A percentile compares a stretch with the other conserved stretches of the same genome.
These are phyloP conservation scores for Aepyceros melampus DNA, from an alignment of 2,113 vertebrate genomes.

Conservation along the genomic window DNA sequence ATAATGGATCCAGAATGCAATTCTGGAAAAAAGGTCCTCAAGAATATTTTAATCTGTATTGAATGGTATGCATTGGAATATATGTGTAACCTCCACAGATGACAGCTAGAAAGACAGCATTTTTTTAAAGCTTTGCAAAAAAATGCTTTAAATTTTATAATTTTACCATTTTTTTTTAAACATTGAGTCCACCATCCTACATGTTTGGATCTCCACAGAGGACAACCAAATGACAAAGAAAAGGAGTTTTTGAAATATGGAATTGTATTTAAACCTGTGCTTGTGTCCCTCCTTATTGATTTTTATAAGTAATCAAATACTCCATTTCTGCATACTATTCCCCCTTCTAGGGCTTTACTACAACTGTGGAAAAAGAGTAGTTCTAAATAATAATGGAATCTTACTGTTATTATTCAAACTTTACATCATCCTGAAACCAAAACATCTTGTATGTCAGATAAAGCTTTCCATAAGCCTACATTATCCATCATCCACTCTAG, in stretches of 20 bases:
- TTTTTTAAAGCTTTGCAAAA: neutral
- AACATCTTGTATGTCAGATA: neutral
- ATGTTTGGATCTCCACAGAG: neutral
- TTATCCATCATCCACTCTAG: neutral
- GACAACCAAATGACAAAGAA: neutral
- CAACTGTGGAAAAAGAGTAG: constrained; percentile 69
- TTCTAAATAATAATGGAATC: constrained; percentile 74
- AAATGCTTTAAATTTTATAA: neutral
- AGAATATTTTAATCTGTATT: neutral
- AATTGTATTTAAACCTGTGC: neutral
- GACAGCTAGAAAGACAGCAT: neutral
- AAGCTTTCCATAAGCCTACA: neutral
- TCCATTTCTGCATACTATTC: constrained; percentile 7
- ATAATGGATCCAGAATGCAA: neutral
- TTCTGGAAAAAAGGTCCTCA: neutral
- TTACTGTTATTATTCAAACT: constrained; percentile 65
- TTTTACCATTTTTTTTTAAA: neutral
- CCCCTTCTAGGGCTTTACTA: constrained; percentile 54
- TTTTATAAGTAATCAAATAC: neutral
- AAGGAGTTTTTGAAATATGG: neutral
- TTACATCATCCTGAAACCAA: constrained; percentile 68
- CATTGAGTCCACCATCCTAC: neutral
- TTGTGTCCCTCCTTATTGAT: neutral
- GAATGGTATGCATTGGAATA: neutral
- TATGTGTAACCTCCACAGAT: neutral